A percentile compares a stretch with the other conserved stretches of the same genome.
Conservation (phyloP, 2,797 vertebrate genomes). For the Periophthalmus magnuspinnatus region DNA sequence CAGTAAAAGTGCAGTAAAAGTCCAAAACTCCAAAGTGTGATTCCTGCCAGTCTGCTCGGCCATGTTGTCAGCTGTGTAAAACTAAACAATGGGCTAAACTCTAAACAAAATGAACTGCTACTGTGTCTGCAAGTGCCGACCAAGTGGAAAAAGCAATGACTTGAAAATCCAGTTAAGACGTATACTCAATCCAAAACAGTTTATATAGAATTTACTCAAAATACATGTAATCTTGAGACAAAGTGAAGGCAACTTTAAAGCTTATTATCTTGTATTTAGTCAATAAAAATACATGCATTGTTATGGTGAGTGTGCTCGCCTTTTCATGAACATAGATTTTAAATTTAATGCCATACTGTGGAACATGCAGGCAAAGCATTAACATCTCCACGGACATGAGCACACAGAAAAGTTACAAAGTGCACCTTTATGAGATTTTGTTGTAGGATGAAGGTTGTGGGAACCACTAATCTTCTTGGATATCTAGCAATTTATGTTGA, state of each 20-base stretch:
- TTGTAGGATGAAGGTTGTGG: slow-evolving; percentile 12
- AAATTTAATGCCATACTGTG: too few relatives aligned
- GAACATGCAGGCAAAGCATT: too few relatives aligned
- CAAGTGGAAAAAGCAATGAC: slow-evolving; percentile 31
- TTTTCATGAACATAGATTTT: too few relatives aligned
- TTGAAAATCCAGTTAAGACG: slow-evolving; percentile 13
- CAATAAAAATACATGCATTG: not conserved
- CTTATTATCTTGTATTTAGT: not conserved
- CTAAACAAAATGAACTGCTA: slow-evolving; percentile 1
- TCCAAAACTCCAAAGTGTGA: not conserved
- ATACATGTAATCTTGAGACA: not conserved
- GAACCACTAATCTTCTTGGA: not conserved
- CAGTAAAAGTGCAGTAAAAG: not conserved
- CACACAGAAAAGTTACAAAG: too few relatives aligned
- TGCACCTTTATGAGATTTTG: slow-evolving; percentile 12
- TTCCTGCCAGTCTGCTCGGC: slow-evolving; percentile 3
- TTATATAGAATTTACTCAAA: slow-evolving; percentile 4
- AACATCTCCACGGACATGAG: too few relatives aligned
- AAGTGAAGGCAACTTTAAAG: not conserved
- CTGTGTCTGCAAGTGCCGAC: slow-evolving; percentile 21
- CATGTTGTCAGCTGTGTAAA: slow-evolving; percentile 16
- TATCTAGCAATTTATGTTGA: not conserved
- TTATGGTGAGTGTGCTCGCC: not conserved
- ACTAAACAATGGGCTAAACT: slow-evolving; percentile 5
- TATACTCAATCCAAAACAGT: slow-evolving; percentile 27